phyloP scores from a whole-genome alignment of 2,888 invertebrate species.

The Tenthredo distinguenda region DNA sequence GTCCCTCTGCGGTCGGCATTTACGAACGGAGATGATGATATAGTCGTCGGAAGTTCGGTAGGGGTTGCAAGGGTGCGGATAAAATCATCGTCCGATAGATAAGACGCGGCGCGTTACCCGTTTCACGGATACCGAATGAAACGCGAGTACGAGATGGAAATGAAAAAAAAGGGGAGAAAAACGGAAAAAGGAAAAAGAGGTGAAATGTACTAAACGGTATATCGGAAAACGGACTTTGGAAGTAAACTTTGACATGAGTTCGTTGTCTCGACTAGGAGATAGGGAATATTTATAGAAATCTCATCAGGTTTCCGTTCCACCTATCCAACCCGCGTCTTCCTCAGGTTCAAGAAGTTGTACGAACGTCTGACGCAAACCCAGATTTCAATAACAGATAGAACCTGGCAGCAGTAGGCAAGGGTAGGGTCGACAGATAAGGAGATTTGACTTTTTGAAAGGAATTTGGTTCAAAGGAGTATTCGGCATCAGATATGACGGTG shows the following conservation, averaged over 20 bases:
- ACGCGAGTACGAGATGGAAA: neutral
- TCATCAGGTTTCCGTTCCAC: slow-evolving; percentile 28
- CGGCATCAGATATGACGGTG: slow-evolving; percentile 47
- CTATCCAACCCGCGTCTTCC: neutral
- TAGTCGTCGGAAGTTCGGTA: neutral
- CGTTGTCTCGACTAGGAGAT: neutral
- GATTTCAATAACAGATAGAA: slow-evolving; percentile 61
- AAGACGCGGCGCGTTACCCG: neutral
- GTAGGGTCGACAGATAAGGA: slow-evolving; percentile 38
- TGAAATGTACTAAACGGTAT: neutral
- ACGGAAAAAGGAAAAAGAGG: neutral
- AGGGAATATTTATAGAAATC: slow-evolving; percentile 43
- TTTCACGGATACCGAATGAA: neutral
- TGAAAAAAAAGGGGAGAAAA: neutral
- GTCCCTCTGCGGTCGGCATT: neutral
- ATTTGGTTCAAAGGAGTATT: slow-evolving; percentile 38
- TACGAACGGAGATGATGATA: neutral
- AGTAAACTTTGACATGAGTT: neutral
- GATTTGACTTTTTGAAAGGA: slow-evolving; percentile 41
- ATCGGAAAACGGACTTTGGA: neutral
- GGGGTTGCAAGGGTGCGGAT: neutral
- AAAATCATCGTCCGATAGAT: slow-evolving; percentile 23
- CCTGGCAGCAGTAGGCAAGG: slow-evolving; percentile 29
- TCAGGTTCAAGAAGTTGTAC: slow-evolving; percentile 12
- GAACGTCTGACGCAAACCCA: slow-evolving; percentile 55